Evolutionary conservation across 2,113 vertebrate genomes (phyloP), one percentile per base, ranked within the genome.

Genomic region (Himantopus leucocephalus): DNA sequence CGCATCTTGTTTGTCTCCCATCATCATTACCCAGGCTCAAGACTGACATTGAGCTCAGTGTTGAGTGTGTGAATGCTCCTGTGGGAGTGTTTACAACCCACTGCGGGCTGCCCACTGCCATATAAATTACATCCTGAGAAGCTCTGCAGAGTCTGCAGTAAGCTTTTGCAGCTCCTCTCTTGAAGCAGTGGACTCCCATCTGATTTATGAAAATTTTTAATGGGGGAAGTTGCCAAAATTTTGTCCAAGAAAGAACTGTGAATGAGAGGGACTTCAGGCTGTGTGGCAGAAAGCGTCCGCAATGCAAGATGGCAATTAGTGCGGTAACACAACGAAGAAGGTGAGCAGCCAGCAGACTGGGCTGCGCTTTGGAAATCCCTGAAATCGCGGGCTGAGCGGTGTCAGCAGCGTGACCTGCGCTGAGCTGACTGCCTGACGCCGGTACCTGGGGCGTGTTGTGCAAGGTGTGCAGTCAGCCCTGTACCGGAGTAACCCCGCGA

Each of bases 291-390:
- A 92, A 26, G 53, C 5, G 6, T 14, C 50, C 67, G 86, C 75
- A 73, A 1, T 35, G 74, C 66, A 52, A 60, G 48, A 21, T 67
- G 47, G 59, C 35, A 50, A 0, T 95, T 53, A 30, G 8, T 12
- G 22, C 0, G 2, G 72, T 53, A 60, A 37, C 50, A 26, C 39
- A 30, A 15, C 0, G 3, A 35, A 15, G 48, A 13, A 53, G 82
- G 34, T 14, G 41, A 71, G 73, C 24, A 47, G 60, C 56, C 0
- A 0, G 52, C 50, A 53, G 50, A 2, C 22, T 2, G 60, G 58
- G 84, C 55, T 84, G 91, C 14, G 72, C 72, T 73, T 77, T 77
- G 83, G 79, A 63, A 91, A 84, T 35, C 83, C 68, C 76, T 84
- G 79, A 64, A 88, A 20, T 45, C 0, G 0, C 1, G 6, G 22